Evolutionary conservation across 2,888 invertebrate species (phyloP), one percentile per base, ranked within the genome.

Genomic region (Venusia cambrica): DNA sequence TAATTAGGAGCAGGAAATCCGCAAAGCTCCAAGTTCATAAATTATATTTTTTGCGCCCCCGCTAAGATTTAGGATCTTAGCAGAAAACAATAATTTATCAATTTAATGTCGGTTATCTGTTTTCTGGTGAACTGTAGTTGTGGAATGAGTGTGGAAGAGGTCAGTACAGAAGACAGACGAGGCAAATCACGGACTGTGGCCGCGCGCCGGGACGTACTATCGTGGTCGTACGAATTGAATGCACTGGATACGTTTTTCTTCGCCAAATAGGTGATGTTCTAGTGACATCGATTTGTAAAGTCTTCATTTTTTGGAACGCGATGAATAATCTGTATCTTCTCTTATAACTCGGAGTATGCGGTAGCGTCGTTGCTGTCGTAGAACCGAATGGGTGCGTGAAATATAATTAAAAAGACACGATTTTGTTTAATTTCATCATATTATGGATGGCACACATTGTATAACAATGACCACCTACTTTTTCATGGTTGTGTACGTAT

Each of bases 21-120:
- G 14, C 9, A n/a, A n/a, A n/a, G 28, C 13, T 5, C 14, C 9
- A 10, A 16, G 26, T 11, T 5, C n/a, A 29, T 20, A 7, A 13
- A 20, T 20, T 29, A 29, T 13, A 13, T 20, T 20, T 20, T 20
- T 29, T 20, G 19, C 28, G 13, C 13, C 12, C 5, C 4, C 28
- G 28, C 19, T 13, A 14, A 14, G 9, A 29, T 29, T 19, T 9
- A 29, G 11, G 7, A 12, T 15, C 19, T 13, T 4, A 10, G 16
- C 4, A 8, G 26, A 26, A 8, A 17, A 38, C 37, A 34, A 31
- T 34, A 3, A 38, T 42, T 42, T 31, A 42, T 42, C 33, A 38
- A 33, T 34, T 34, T 35, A 31, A 35, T 35, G 35, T 31, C 35
- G 19, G 3, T 28, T 24, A 36, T 40, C 15, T 19, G 32, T 40